A percentile compares a stretch with the other conserved stretches of the same genome.
phyloP scores from a whole-genome alignment of 2,113 vertebrate species.

The Bucco capensis region DNA sequence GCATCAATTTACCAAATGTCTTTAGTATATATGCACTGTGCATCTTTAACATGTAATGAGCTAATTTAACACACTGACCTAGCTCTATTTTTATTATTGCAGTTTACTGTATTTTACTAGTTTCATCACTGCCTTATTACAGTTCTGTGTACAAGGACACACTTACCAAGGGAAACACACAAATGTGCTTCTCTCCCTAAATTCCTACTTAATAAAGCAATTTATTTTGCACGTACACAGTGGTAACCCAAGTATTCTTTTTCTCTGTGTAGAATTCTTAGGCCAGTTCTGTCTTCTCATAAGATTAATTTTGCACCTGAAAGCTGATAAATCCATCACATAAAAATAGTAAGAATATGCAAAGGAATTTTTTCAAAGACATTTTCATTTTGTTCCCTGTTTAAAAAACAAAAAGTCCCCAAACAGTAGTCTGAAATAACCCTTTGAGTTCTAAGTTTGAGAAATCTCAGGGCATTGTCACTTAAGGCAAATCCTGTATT shows the following conservation, averaged over 20 bases:
- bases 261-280: not conserved
- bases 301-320: not conserved
- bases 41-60: constrained; percentile 42
- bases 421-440: constrained; percentile 4
- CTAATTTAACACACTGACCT: not conserved
- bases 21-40: not conserved
- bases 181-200: constrained; percentile 5
- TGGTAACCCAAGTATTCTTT: not conserved
- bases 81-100: not conserved
- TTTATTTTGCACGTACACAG: not conserved
- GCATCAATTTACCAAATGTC: not conserved
- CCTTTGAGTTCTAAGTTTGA: constrained; percentile 33
- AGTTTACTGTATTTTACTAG: not conserved
- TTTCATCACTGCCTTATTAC: not conserved
- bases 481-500: constrained; percentile 56
- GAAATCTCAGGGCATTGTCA: constrained; percentile 26
- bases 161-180: not conserved
- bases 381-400: not conserved
- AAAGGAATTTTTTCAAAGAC: constrained; percentile 17
- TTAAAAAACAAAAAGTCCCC: not conserved
- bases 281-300: not conserved
- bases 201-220: constrained; percentile 9
- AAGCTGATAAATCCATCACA: not conserved
- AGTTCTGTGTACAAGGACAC: not conserved
- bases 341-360: not conserved